These are phyloP conservation scores for Bombus superbus DNA, from an alignment of 1,140 invertebrate genomes.

Conservation along the genomic window DNA sequence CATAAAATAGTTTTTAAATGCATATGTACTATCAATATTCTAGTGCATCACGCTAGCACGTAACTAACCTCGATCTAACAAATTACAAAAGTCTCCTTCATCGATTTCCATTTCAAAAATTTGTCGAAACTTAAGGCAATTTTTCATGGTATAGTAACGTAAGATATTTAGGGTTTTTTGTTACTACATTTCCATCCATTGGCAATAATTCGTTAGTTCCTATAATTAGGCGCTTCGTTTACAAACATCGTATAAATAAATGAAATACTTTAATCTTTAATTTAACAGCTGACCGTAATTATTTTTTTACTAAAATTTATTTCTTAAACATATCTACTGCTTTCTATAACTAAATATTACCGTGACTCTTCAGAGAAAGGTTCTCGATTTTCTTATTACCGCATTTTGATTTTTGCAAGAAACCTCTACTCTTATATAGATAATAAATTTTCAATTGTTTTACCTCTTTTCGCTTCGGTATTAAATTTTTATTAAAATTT, in stretches of 20 bases:
- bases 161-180: slow-evolving; percentile 15
- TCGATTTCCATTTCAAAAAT: slow-evolving; percentile 55
- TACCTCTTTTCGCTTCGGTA: background rate
- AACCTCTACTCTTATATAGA: background rate
- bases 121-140: slow-evolving; percentile 41
- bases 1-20: background rate
- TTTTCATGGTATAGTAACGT: slow-evolving; percentile 15
- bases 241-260: slow-evolving; percentile 3
- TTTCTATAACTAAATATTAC: background rate
- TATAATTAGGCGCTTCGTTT: background rate
- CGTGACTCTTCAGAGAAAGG: background rate
- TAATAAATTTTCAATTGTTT: slow-evolving; percentile 35
- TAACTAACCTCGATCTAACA: slow-evolving; percentile 48
- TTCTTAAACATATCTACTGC: background rate
- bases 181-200: background rate
- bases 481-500: slow-evolving; percentile 9
- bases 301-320: background rate
- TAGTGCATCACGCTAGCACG: background rate
- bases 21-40: slow-evolving; percentile 17
- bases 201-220: background rate
- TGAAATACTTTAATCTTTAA: background rate
- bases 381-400: background rate
- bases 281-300: background rate
- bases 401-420: background rate
- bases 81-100: slow-evolving; percentile 42